Evolutionary conservation across 2,113 vertebrate genomes (phyloP), one percentile per base, ranked within the genome.

Genomic region (Lasiurus cinereus): DNA sequence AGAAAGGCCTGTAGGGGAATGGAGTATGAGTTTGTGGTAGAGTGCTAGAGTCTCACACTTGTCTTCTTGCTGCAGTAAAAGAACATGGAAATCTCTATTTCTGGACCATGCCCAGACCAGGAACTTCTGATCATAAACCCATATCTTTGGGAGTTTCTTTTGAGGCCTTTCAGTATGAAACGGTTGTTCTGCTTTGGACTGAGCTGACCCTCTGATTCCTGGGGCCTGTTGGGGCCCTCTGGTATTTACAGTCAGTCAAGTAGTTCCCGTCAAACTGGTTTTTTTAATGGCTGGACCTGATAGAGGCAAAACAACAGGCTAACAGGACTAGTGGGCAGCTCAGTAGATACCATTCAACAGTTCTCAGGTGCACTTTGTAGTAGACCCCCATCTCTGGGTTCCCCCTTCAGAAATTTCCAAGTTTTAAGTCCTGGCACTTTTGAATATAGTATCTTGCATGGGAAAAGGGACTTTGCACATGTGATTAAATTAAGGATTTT

Each of bases 71-170:
- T 72, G 67, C 2, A 39, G 66, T 67, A n/a, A 94, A 69, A 18
- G n/a, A 79, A 83, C 64, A 50, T 56, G 66, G 66, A 86, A 31
- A 92, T n/a, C n/a, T 24, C 31, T 46, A 15, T 74, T 52, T 79
- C 73, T 89, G 73, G 72, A 48, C 31, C 21, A 27, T 24, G 8
- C 21, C n/a, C 33, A 66, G 43, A 22, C 36, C 46, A 27, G 66
- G 92, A 70, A 76, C 54, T 48, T 76, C 8, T 64, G 86, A 64
- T 62, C 69, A 29, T 10, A 22, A 64, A 36, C 62, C 64, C 64
- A 80, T 24, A 36, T 91, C 46, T 95, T 83, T 83, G 74, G 50
- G 9, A 56, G 5, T 86, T 36, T 94, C 74, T 91, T 22, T 36
- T 9, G 74, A 85, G 29, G 59, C 24, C 27, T 48, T 16, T 77